phyloP scores from a whole-genome alignment of 2,113 vertebrate genomes.

The Seriola rivoliana region DNA sequence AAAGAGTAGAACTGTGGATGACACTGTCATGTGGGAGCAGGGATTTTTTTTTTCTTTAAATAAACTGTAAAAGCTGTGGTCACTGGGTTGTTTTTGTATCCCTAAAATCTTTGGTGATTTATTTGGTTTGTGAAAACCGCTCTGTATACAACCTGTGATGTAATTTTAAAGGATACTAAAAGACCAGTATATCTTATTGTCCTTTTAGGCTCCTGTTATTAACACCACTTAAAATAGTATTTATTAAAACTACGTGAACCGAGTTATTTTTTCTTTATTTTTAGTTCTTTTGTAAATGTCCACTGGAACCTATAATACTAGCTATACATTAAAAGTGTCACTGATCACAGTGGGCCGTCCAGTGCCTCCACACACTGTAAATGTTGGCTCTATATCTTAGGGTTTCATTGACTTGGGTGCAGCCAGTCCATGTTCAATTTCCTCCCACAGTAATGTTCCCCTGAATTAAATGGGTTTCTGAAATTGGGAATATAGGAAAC shows the following conservation, averaged over 20 bases:
- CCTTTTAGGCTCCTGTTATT: background rate
- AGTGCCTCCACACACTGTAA: slow-evolving; percentile 35
- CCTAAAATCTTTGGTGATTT: slow-evolving; percentile 1
- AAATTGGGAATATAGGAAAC: slow-evolving; percentile 76
- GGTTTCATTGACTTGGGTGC: slow-evolving; percentile 56
- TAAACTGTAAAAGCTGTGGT: background rate
- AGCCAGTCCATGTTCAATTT: slow-evolving; percentile 70
- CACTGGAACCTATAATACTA: slow-evolving; percentile 40
- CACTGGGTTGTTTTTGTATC: background rate
- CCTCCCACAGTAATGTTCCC: slow-evolving; percentile 62
- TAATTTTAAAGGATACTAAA: background rate
- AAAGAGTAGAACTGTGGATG: slow-evolving; percentile 61
- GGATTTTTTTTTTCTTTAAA: slow-evolving; percentile 24
- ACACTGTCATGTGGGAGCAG: slow-evolving; percentile 60
- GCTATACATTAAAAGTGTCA: slow-evolving; percentile 45
- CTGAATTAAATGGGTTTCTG: slow-evolving; percentile 71
- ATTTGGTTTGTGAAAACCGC: background rate
- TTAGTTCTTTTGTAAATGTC: slow-evolving; percentile 43
- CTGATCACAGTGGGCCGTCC: slow-evolving; percentile 38
- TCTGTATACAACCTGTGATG: background rate
- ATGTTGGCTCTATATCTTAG: slow-evolving; percentile 53
- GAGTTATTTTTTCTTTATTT: slow-evolving; percentile 35
- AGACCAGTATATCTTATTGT: background rate
- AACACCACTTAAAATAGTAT: slow-evolving; percentile 18
- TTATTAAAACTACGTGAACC: slow-evolving; percentile 30